Percentiles rank a stretch among this genome's conserved stretches.
phyloP scores from a whole-genome alignment of 2,888 invertebrate genomes.

The Pecten maximus region DNA sequence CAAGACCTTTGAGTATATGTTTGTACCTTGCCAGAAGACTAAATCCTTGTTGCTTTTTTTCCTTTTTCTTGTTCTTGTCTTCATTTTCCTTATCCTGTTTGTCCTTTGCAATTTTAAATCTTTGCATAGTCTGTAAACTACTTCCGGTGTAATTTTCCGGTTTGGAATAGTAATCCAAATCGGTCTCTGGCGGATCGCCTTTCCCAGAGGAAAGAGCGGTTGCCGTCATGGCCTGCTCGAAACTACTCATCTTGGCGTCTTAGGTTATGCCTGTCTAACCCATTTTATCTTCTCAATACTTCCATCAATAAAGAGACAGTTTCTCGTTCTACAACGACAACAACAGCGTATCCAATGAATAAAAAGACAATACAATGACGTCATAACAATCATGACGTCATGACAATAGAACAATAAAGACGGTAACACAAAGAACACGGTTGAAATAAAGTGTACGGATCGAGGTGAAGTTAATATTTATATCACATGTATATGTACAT shows the following conservation, averaged over 20 bases:
- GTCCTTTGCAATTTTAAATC: constrained; percentile 81
- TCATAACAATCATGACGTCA: constrained; percentile 35
- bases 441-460: background rate
- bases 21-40: constrained; percentile 58
- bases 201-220: constrained; percentile 54
- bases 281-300: background rate
- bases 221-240: constrained; percentile 48
- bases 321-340: background rate
- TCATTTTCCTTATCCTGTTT: constrained; percentile 91
- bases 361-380: constrained; percentile 11
- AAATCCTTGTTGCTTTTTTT: constrained; percentile 56
- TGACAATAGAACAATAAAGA: background rate
- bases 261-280: background rate
- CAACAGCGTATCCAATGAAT: background rate
- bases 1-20: constrained; percentile 62
- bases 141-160: constrained; percentile 79
- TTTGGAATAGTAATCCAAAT: constrained; percentile 77
- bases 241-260: constrained; percentile 48
- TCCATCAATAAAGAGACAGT: background rate
- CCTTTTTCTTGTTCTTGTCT: constrained; percentile 88
- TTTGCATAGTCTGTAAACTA: constrained; percentile 67
- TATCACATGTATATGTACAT: background rate
- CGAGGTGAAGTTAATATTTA: background rate
- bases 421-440: background rate
- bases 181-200: constrained; percentile 70